Base-by-base conservation (phyloP, 2,113 vertebrate genomes). In the Oreochromis niloticus region DNA sequence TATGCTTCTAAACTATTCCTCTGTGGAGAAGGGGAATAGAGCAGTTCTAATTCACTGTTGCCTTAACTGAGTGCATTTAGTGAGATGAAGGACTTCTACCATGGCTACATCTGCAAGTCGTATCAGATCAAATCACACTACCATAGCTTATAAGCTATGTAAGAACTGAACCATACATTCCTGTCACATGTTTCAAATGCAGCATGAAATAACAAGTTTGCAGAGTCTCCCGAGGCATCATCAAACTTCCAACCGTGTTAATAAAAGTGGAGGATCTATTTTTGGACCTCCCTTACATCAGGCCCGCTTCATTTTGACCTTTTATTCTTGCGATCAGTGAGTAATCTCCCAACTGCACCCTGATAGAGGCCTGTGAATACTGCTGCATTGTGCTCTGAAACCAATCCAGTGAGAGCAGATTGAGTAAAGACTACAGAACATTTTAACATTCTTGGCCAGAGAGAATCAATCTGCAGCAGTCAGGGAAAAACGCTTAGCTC, bases 391-490 rank as follows among this genome's bases (percentile, higher is more conserved):
- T 89, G 90, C 88, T 90, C 81, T 61, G 87, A 93, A 93, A 84
- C 87, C 89, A 63, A 84, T 90, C 91, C 91, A 88, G 88, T 36
- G 84, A 93, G 75, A 90, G 89, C 86, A 75, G 85, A 85, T 80
- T 90, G 89, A 93, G 78, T 82, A 92, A 93, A 93, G 91, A 92
- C 91, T 86, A 92, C 86, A 85, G 87, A 91, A 87, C 89, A 89
- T 93, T 94, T 94, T 93, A 92, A 92, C 89, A 91, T 93, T 94
- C 92, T 92, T 92, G 90, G 93, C 93, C 91, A 84, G 88, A 81
- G 86, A 91, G 90, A 90, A 92, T 93, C 93, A 87, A 94, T 94
- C 92, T 90, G 93, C 91, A 82, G 92, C 92, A 87, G 84, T 91
- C 80, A 1, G 91, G 84, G 16, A 78, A 87, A 92, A 95, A 93